phyloP scores from a whole-genome alignment of 1,140 invertebrate species.

The Drosophila repletoides region DNA sequence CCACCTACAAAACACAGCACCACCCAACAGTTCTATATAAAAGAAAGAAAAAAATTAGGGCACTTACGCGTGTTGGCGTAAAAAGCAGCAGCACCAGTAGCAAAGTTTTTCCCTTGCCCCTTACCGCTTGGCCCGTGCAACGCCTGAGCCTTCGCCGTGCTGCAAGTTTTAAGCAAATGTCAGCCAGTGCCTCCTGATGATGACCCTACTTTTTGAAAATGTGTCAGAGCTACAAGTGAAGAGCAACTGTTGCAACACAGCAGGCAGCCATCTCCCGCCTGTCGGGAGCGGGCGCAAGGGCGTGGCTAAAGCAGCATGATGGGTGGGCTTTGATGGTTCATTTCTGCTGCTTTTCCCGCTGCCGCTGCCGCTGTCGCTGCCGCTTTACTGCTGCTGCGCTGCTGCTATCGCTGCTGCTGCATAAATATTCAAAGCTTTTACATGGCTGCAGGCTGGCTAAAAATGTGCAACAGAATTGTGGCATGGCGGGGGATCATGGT shows the following conservation, averaged over 20 bases:
- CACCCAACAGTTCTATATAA: conserved; percentile 7
- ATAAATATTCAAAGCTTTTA: conserved; percentile 79
- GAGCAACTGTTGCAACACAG: conserved; percentile 71
- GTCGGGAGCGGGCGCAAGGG: conserved; percentile 11
- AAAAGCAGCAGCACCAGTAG: conserved; percentile 37
- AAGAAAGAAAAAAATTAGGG: conserved; percentile 63
- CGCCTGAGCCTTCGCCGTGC: conserved; percentile 5
- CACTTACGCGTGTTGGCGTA: conserved; percentile 76
- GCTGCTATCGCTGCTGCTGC: conserved; percentile 46
- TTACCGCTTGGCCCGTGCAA: background rate
- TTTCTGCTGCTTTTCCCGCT: conserved; percentile 25
- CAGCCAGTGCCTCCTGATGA: conserved; percentile 61
- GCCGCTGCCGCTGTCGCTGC: conserved; percentile 36
- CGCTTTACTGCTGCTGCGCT: conserved; percentile 48
- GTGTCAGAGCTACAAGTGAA: conserved; percentile 77
- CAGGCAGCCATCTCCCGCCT: conserved; percentile 2
- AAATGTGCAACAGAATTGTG: conserved; percentile 67
- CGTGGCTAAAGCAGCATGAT: conserved; percentile 26
- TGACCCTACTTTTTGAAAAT: conserved; percentile 78
- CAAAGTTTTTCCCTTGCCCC: conserved; percentile 54
- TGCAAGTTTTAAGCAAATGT: conserved; percentile 75
- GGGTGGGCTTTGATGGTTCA: conserved; percentile 33
- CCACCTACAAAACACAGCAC: background rate
- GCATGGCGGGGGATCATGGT: background rate
- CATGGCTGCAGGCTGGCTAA: conserved; percentile 77